phyloP scores from a whole-genome alignment of 1,140 invertebrate species.

The Mamestra configurata region DNA sequence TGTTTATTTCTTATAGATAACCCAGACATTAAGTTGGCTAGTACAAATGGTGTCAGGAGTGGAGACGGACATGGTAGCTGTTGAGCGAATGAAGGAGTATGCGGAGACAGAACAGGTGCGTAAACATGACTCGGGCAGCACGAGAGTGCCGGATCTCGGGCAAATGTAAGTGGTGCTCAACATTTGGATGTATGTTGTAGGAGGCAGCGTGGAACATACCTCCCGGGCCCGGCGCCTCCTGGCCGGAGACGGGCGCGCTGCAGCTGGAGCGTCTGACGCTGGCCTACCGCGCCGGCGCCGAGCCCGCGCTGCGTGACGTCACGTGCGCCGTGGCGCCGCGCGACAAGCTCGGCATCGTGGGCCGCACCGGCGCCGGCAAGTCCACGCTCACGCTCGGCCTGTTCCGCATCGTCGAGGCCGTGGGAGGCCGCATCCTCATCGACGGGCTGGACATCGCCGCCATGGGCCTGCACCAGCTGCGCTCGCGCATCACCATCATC shows the following conservation, averaged over 20 bases:
- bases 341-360: slow-evolving; percentile 90
- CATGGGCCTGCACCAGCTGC: slow-evolving; percentile 96
- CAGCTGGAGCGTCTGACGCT: slow-evolving; percentile 79
- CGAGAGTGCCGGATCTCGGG: not conserved
- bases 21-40: slow-evolving; percentile 97
- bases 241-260: slow-evolving; percentile 81
- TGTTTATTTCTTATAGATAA: slow-evolving; percentile 88
- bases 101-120: slow-evolving; percentile 91
- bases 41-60: slow-evolving; percentile 98
- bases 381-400: slow-evolving; percentile 88
- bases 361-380: slow-evolving; percentile 90
- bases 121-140: not conserved
- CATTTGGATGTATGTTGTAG: slow-evolving; percentile 51
- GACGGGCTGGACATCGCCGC: slow-evolving; percentile 96
- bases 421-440: slow-evolving; percentile 95
- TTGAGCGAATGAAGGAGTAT: slow-evolving; percentile 98
- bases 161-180: not conserved
- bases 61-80: slow-evolving; percentile 98
- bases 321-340: slow-evolving; percentile 76
- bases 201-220: slow-evolving; percentile 74
- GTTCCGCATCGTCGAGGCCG: slow-evolving; percentile 95
- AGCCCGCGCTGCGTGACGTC: slow-evolving; percentile 86
- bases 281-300: slow-evolving; percentile 69
- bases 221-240: slow-evolving; percentile 71
- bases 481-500: slow-evolving; percentile 96